Evolutionary conservation across 2,113 vertebrate genomes (phyloP).

Genomic region (Triplophysa dalaica): DNA sequence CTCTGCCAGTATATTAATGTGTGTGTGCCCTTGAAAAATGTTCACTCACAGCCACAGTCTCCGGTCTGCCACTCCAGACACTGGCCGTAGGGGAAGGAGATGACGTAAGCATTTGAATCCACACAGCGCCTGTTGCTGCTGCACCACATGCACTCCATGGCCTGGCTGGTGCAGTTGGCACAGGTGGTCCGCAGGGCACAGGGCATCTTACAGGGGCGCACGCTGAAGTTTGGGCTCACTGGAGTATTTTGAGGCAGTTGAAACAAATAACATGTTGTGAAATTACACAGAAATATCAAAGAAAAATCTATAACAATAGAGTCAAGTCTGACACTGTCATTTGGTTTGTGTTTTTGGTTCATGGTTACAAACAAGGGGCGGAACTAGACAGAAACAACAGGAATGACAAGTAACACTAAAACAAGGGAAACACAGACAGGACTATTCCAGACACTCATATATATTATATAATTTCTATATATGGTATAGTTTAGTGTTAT

Average conservation of each 20-base stretch:
- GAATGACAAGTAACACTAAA: too few species aligned
- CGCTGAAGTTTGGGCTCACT: constrained; percentile 92
- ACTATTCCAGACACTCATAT: too few species aligned
- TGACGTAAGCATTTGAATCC: constrained; percentile 92
- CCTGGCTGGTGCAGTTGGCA: constrained; percentile 89
- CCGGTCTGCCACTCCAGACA: constrained; percentile 97
- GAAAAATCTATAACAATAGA: constrained; percentile 73
- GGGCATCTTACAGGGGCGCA: constrained; percentile 86
- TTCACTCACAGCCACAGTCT: constrained; percentile 87
- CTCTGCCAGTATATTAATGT: not conserved
- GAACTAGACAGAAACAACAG: too few species aligned
- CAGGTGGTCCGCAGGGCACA: constrained; percentile 86
- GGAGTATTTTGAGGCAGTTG: not conserved
- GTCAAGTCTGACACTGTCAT: too few species aligned
- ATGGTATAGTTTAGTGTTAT: too few species aligned
- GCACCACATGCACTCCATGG: constrained; percentile 98
- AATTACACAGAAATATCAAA: not conserved
- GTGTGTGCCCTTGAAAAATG: not conserved
- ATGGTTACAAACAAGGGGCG: too few species aligned
- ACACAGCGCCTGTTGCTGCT: constrained; percentile 87
- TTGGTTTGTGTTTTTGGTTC: too few species aligned
- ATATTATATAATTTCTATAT: too few species aligned
- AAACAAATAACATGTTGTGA: not conserved
- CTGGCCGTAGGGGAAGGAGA: constrained; percentile 96
- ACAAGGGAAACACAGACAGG: too few species aligned